phyloP scores from a whole-genome alignment of 2,113 vertebrate genomes.

The Antennarius striatus region DNA sequence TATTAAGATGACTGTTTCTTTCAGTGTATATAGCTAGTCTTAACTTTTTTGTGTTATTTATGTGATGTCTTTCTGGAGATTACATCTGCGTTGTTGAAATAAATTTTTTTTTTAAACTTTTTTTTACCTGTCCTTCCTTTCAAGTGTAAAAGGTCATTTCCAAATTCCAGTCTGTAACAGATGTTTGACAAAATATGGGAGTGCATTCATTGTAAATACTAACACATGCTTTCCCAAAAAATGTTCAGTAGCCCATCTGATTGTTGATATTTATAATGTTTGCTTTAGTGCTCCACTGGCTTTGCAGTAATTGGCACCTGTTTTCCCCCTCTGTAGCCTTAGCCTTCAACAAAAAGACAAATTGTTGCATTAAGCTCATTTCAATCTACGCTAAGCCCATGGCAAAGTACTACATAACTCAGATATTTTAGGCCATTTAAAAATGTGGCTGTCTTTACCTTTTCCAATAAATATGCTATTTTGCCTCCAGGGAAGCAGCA shows the following conservation, averaged over 20 bases:
- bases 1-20: too few relatives aligned
- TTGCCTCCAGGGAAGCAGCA: conserved; percentile 86
- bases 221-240: too few relatives aligned
- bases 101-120: too few relatives aligned
- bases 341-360: background rate
- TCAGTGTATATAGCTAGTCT: too few relatives aligned
- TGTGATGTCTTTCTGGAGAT: too few relatives aligned
- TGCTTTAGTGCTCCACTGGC: background rate
- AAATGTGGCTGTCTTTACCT: background rate
- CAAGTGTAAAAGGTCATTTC: conserved; percentile 6
- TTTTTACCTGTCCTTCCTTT: background rate
- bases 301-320: background rate
- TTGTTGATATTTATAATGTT: background rate
- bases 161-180: background rate
- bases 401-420: background rate
- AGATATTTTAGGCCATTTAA: background rate
- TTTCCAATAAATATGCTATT: background rate
- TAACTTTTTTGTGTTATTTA: too few relatives aligned
- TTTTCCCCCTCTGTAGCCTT: background rate
- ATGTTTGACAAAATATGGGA: too few relatives aligned
- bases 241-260: too few relatives aligned
- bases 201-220: too few relatives aligned
- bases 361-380: background rate
- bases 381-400: background rate
- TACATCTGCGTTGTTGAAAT: too few relatives aligned